phyloP scores from a whole-genome alignment of 2,888 invertebrate genomes.

The Limnephilus marmoratus region DNA sequence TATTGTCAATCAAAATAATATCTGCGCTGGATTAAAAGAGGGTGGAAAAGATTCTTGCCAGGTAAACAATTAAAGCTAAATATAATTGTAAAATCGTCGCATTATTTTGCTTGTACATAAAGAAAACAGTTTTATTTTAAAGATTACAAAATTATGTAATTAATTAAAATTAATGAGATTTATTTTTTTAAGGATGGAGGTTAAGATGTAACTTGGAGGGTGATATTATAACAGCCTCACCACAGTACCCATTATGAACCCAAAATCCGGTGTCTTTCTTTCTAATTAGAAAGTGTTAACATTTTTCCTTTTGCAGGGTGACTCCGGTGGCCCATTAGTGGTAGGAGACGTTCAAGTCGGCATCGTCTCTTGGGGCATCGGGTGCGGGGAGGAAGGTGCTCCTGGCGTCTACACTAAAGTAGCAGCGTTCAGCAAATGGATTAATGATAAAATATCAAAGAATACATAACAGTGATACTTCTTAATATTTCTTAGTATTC shows the following conservation, averaged over 20 bases:
- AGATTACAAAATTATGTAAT: too few species aligned
- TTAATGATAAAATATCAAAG: constrained; percentile 53
- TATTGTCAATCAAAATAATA: constrained; percentile 70
- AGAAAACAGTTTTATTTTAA: too few species aligned
- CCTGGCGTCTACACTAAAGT: constrained; percentile 71
- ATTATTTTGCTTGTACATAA: too few species aligned
- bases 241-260: neutral
- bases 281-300: neutral
- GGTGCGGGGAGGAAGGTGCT: constrained; percentile 69
- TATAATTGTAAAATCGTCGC: too few species aligned
- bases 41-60: too few species aligned
- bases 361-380: constrained; percentile 70
- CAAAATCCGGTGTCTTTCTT: neutral
- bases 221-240: neutral
- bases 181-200: too few species aligned
- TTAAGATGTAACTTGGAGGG: too few species aligned
- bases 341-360: constrained; percentile 67
- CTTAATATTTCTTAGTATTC: too few species aligned
- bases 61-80: too few species aligned
- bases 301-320: constrained; percentile 69
- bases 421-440: constrained; percentile 68
- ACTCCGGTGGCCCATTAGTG: constrained; percentile 72
- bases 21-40: constrained; percentile 60
- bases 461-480: too few species aligned
- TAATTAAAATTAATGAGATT: too few species aligned